These are phyloP conservation scores for Cuniculus paca DNA, from an alignment of 2,797 vertebrate species.

Conservation along the genomic window DNA sequence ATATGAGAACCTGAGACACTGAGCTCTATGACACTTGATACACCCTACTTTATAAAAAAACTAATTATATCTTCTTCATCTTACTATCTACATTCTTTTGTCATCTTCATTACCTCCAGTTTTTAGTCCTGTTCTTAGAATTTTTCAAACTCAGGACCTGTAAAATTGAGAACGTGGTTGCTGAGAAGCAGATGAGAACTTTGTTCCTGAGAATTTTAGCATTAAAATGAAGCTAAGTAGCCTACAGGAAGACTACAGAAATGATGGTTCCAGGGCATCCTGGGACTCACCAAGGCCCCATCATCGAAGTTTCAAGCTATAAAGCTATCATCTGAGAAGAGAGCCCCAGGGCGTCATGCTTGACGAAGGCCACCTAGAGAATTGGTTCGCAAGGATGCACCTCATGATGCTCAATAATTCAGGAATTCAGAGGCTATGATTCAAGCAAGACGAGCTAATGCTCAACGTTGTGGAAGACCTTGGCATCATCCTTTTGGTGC, in stretches of 20 bases:
- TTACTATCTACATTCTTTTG: neutral
- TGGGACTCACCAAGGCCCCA: neutral
- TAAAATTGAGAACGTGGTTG: neutral
- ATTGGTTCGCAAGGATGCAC: neutral
- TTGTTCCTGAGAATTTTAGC: neutral
- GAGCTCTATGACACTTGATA: neutral
- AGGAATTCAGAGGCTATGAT: neutral
- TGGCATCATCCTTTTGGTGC: neutral
- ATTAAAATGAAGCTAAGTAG: neutral
- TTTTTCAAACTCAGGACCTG: neutral
- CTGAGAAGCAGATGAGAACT: neutral
- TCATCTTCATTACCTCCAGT: neutral
- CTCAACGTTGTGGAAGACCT: neutral
- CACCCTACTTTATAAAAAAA: neutral
- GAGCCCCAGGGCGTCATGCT: neutral
- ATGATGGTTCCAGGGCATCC: neutral
- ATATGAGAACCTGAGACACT: neutral
- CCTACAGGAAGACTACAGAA: neutral
- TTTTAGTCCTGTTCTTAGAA: neutral
- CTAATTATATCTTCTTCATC: neutral
- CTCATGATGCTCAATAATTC: neutral
- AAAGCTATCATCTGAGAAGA: neutral
- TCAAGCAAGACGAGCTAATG: neutral
- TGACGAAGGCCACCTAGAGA: neutral
- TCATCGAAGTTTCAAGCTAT: neutral